Conservation (phyloP, 1,140 invertebrate species). For the Ylistrum balloti region DNA sequence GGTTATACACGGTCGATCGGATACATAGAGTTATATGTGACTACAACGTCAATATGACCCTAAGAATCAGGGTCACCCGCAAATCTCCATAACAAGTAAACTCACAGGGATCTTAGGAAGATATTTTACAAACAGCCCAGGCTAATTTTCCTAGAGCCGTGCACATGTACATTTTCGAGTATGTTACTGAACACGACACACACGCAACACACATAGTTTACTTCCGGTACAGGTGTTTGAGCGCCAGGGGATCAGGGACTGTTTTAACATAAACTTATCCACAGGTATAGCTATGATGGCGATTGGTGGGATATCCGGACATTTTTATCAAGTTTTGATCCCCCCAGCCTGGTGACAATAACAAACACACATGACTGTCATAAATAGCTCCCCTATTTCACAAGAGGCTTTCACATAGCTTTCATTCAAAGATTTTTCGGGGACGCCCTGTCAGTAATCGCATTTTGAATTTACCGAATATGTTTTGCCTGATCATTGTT, state of each 20-base stretch:
- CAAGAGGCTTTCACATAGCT: too few species aligned
- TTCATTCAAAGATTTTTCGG: too few species aligned
- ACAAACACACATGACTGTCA: too few species aligned
- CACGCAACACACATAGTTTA: background rate
- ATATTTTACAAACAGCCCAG: background rate
- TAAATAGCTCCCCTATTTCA: too few species aligned
- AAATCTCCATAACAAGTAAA: background rate
- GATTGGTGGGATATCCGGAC: background rate
- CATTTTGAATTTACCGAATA: background rate
- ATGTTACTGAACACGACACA: too few species aligned
- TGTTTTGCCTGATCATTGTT: background rate
- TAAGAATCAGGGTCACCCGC: background rate
- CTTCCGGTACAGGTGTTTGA: background rate
- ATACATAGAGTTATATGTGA: background rate
- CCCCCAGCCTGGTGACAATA: too few species aligned
- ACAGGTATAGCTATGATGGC: background rate
- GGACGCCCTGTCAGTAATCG: background rate
- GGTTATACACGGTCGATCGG: background rate
- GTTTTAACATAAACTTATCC: too few species aligned
- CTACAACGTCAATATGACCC: constrained; percentile 5
- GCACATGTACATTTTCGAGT: background rate
- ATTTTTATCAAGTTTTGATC: too few species aligned
- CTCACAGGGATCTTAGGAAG: background rate
- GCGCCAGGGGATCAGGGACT: too few species aligned
- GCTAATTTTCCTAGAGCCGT: background rate